phyloP scores from a whole-genome alignment of 2,797 vertebrate genomes.

The Australoheros facetus region DNA sequence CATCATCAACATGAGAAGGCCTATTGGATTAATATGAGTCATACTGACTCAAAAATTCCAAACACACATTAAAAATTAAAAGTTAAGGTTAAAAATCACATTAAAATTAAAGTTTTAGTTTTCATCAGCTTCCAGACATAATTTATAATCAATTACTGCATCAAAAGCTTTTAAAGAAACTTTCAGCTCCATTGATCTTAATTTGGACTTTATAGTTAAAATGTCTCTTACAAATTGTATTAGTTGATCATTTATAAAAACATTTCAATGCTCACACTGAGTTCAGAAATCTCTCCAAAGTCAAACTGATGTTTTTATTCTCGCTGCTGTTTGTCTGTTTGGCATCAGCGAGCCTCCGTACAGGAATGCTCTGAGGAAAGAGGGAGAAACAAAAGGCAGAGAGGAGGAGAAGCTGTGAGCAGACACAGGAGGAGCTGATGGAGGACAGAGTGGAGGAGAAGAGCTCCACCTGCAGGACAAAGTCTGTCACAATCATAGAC shows the following conservation, averaged over 20 bases:
- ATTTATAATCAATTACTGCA: not conserved
- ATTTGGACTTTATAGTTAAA: too few relatives aligned
- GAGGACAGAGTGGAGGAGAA: slow-evolving; percentile 81
- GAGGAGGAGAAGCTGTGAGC: not conserved
- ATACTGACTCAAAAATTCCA: too few relatives aligned
- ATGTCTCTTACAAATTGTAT: not conserved
- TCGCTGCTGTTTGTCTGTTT: not conserved
- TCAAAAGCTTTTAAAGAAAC: not conserved
- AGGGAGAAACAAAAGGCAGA: not conserved
- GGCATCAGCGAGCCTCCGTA: not conserved
- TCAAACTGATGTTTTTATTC: too few relatives aligned
- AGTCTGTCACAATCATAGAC: not conserved
- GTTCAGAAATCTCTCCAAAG: too few relatives aligned
- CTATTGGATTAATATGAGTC: too few relatives aligned
- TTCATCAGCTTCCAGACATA: not conserved
- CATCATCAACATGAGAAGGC: too few relatives aligned
- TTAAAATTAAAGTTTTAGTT: not conserved
- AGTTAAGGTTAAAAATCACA: too few relatives aligned
- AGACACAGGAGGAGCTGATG: not conserved
- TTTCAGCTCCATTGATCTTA: not conserved
- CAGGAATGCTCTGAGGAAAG: not conserved
- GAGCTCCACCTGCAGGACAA: slow-evolving; percentile 89
- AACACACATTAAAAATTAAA: too few relatives aligned
- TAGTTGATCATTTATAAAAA: too few relatives aligned
- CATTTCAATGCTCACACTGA: too few relatives aligned